These are phyloP conservation scores for Formica selysi DNA, from an alignment of 1,140 invertebrate species.

Conservation along the genomic window DNA sequence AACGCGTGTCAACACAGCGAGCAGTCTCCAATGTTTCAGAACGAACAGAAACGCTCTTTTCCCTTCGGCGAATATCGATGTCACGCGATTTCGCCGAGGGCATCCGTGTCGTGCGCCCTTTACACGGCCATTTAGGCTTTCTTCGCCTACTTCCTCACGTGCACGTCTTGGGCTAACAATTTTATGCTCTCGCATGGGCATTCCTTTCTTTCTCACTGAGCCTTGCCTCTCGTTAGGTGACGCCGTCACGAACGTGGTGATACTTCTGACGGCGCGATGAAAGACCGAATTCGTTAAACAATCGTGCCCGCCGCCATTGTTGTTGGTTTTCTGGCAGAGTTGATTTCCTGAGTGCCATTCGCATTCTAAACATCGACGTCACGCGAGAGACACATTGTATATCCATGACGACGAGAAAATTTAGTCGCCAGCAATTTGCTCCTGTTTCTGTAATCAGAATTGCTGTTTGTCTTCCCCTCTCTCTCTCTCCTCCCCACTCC, in stretches of 20 bases:
- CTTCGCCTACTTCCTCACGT: slow-evolving; percentile 86
- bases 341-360: slow-evolving; percentile 23
- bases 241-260: slow-evolving; percentile 45
- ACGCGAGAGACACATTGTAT: slow-evolving; percentile 42
- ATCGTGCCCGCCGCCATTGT: slow-evolving; percentile 39
- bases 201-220: slow-evolving; percentile 76
- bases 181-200: slow-evolving; percentile 81
- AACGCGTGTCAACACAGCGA: slow-evolving; percentile 8
- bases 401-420: slow-evolving; percentile 36
- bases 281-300: slow-evolving; percentile 61
- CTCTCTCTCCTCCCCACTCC: too few relatives aligned
- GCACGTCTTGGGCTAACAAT: slow-evolving; percentile 81
- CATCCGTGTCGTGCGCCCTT: slow-evolving; percentile 58
- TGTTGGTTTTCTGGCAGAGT: slow-evolving; percentile 55
- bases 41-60: not conserved
- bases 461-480: not conserved
- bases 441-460: not conserved
- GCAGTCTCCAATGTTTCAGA: not conserved
- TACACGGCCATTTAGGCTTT: slow-evolving; percentile 86
- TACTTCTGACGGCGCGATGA: slow-evolving; percentile 43
- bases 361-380: slow-evolving; percentile 42
- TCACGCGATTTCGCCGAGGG: slow-evolving; percentile 50
- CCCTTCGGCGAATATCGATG: slow-evolving; percentile 29
- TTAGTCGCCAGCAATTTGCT: slow-evolving; percentile 44
- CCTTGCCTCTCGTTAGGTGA: slow-evolving; percentile 48